Evolutionary conservation across 2,888 invertebrate genomes (phyloP), one percentile per base, ranked within the genome.

Genomic region (Drosophila fulvimacula): DNA sequence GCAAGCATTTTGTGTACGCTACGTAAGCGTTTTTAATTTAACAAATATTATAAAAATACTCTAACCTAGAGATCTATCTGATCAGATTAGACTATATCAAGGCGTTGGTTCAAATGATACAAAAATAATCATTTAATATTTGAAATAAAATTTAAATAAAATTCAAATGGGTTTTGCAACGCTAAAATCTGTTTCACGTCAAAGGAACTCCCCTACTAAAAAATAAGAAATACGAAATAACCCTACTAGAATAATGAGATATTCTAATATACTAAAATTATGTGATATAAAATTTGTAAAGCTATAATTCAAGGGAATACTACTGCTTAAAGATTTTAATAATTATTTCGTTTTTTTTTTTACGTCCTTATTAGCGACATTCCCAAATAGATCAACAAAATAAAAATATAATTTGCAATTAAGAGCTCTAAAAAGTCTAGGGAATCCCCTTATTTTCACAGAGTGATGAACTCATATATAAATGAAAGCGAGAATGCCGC

Each of bases 11-110:
- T 61, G 76, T 76, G 62, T 34, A 56, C 58, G 76, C 84, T 81
- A 84, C 84, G 84, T 82, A 81, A 81, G 79, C 82, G 69, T 69
- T 76, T 76, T 69, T 68, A 63, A 69, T 72, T 73, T 72, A 72
- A 82, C 71, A 74, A 76, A 75, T 59, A 75, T 73, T 57, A 48
- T 66, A 57, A 53, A 48, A 55, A 79, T 69, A 58, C 75, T 21
- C 75, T 71, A 55, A 17, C 34, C 19, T 2, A 1, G 21, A 34
- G 21, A 4, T 44, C 24, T 15, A 2, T 19, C 27, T 7, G 27
- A 30, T 24, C 24, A 24, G 24, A 24, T 24, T 24, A 24, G 36
- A 41, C 32, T 60, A 32, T 19, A 10, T 19, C 11, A 27, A 5
- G 9, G 17, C 5, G 19, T 19, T 38, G n/a, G 36, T 6, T 6